phyloP scores from a whole-genome alignment of 2,113 vertebrate genomes.

The Dasyprocta punctata region DNA sequence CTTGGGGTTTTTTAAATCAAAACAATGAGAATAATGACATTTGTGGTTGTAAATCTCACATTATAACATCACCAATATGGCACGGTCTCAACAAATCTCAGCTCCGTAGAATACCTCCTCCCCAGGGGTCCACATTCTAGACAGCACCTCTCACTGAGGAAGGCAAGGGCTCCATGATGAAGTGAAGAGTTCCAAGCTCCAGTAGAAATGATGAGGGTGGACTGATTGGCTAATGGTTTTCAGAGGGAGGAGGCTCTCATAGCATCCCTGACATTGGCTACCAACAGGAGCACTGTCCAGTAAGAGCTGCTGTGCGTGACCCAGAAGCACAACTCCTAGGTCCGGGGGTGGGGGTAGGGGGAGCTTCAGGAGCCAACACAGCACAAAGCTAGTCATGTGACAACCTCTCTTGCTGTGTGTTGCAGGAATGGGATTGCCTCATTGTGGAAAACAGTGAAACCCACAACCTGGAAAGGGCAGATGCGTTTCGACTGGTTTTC shows the following conservation, averaged over 20 bases:
- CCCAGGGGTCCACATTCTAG: not conserved
- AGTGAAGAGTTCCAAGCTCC: not conserved
- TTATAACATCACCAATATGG: not conserved
- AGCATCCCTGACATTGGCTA: not conserved
- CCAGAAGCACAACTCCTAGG: not conserved
- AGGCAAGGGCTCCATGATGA: not conserved
- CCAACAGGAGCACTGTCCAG: not conserved
- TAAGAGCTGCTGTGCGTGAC: not conserved
- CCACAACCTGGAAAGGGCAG: not conserved
- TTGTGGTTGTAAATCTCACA: not conserved
- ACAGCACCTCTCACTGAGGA: not conserved
- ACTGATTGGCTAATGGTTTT: not conserved
- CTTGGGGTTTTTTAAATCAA: not conserved
- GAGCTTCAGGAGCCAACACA: fast-evolving
- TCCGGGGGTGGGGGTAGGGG: not conserved
- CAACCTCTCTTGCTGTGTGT: not conserved
- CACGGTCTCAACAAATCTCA: not conserved
- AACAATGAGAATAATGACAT: not conserved
- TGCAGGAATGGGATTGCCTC: not conserved
- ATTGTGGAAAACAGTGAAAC: not conserved
- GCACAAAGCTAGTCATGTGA: not conserved
- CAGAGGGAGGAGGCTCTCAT: not conserved
- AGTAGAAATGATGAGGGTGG: fast-evolving
- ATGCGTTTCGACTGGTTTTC: not conserved
- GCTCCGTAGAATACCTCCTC: not conserved